Conservation (phyloP, 2,888 invertebrate species). For the Sclerodermus sp. region DNA sequence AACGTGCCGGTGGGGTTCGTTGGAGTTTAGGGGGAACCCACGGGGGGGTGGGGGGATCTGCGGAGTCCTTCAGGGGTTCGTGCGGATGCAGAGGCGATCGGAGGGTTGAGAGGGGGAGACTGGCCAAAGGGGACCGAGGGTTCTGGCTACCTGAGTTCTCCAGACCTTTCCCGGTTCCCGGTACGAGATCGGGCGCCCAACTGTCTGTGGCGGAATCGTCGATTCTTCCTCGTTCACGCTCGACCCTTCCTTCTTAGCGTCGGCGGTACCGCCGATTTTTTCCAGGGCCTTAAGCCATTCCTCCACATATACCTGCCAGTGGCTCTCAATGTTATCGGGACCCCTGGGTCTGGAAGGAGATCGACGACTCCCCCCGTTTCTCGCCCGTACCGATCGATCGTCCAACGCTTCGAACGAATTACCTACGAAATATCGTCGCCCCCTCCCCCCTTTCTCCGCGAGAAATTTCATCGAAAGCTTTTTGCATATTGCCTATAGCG, state of each 20-base stretch:
- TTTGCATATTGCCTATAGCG: too few species aligned
- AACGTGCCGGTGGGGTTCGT: too few species aligned
- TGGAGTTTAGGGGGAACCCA: neutral
- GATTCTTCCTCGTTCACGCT: neutral
- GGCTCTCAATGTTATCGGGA: slow-evolving; percentile 8
- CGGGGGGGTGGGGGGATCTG: neutral
- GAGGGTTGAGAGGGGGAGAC: too few species aligned
- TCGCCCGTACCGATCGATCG: neutral
- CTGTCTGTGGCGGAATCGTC: slow-evolving; percentile 23
- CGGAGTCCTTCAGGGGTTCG: neutral
- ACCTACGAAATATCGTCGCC: neutral
- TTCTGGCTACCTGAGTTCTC: slow-evolving; percentile 33
- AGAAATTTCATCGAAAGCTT: too few species aligned
- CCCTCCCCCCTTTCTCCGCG: neutral
- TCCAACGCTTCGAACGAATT: too few species aligned
- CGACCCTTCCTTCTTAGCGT: slow-evolving; percentile 26
- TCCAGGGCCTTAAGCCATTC: too few species aligned
- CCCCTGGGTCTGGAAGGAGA: neutral
- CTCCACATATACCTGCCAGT: too few species aligned
- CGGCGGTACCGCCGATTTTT: slow-evolving; percentile 28
- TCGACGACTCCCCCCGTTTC: neutral
- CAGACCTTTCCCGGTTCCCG: slow-evolving; percentile 15
- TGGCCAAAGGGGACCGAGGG: slow-evolving; percentile 19
- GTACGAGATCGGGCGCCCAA: slow-evolving; percentile 32
- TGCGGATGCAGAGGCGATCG: too few species aligned